These are phyloP conservation scores for Apis dorsata DNA, from an alignment of 1,140 invertebrate species.

Conservation along the genomic window DNA sequence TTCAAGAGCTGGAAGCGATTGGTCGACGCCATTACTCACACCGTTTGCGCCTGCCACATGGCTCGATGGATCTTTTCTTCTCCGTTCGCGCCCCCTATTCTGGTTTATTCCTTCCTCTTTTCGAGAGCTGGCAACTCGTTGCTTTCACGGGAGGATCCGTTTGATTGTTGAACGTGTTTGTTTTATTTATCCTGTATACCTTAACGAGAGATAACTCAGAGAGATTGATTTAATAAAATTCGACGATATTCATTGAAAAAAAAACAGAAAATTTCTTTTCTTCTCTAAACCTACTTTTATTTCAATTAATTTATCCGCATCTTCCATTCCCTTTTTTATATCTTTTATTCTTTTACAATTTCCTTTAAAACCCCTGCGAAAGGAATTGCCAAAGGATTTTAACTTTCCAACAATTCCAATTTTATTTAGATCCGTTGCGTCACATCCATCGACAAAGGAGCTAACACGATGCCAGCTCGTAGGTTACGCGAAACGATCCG, in stretches of 20 bases:
- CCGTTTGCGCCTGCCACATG: conserved; percentile 76
- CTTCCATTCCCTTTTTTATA: too few relatives aligned
- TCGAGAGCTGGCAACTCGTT: conserved; percentile 25
- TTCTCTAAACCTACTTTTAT: not conserved
- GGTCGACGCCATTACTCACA: conserved; percentile 73
- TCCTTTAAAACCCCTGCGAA: too few relatives aligned
- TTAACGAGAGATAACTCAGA: not conserved
- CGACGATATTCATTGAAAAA: not conserved
- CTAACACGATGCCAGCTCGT: not conserved
- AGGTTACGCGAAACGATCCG: not conserved
- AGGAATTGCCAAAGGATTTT: not conserved
- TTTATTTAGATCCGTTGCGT: not conserved
- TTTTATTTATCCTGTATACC: not conserved
- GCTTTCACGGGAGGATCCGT: conserved; percentile 37
- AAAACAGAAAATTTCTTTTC: not conserved
- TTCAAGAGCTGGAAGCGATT: conserved; percentile 71
- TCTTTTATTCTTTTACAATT: too few relatives aligned
- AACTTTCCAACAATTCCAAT: not conserved
- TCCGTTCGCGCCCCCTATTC: conserved; percentile 16
- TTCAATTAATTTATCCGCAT: too few relatives aligned
- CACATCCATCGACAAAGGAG: not conserved
- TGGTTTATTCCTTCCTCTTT: not conserved
- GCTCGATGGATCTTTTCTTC: conserved; percentile 66
- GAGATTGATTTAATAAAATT: not conserved
- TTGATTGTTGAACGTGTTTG: not conserved